Evolutionary conservation across 2,797 vertebrate genomes (phyloP).

Genomic region (Columba guinea): DNA sequence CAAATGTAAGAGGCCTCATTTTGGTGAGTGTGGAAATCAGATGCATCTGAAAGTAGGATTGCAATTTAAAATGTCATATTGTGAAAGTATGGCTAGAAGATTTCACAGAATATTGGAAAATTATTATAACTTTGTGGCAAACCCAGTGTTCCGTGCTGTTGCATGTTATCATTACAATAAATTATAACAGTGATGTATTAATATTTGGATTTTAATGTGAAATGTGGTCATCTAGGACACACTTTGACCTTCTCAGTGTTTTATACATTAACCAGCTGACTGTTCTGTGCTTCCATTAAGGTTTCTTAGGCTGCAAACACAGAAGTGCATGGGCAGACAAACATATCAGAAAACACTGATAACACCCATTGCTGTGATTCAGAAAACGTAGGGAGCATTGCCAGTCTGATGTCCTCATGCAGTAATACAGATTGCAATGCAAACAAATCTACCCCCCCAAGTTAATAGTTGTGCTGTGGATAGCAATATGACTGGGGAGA

Average conservation of each 20-base stretch:
- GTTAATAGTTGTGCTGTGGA: not conserved
- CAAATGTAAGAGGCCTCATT: not conserved
- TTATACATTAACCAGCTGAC: not conserved
- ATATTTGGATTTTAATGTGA: not conserved
- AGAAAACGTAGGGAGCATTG: not conserved
- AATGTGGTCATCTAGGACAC: not conserved
- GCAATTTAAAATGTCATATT: not conserved
- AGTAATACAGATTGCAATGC: not conserved
- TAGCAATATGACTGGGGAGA: not conserved
- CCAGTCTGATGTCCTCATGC: not conserved
- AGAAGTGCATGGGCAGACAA: rapidly evolving
- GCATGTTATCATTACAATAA: not conserved
- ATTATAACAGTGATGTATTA: not conserved
- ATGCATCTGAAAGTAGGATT: not conserved
- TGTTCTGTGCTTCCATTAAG: not conserved
- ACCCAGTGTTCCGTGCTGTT: not conserved
- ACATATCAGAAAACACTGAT: not conserved
- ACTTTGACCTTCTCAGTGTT: not conserved
- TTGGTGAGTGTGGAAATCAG: not conserved
- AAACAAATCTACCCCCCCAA: not conserved
- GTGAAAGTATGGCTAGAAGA: not conserved
- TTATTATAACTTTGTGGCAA: not conserved
- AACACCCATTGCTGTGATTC: not conserved
- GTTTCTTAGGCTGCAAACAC: not conserved
- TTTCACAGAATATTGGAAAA: not conserved